Conservation (phyloP, 1,140 invertebrate species). For the Geopemphigus sp. region DNA sequence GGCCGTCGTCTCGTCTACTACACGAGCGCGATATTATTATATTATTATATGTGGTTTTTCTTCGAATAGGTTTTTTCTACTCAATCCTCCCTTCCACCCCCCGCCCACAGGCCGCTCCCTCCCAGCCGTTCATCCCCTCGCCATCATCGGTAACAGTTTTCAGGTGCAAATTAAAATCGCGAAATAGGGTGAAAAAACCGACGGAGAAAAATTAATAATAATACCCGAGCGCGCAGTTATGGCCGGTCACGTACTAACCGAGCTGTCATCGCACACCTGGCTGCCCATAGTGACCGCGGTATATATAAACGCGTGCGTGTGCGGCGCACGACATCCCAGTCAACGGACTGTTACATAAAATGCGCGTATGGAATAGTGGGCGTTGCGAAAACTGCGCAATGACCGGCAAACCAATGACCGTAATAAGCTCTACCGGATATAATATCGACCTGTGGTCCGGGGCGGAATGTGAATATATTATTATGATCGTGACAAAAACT, state of each 20-base stretch:
- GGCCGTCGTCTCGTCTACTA: neutral
- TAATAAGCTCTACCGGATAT: too few relatives aligned
- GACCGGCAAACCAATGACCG: neutral
- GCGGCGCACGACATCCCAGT: conserved; percentile 1
- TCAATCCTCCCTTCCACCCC: too few relatives aligned
- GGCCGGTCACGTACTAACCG: conserved; percentile 37
- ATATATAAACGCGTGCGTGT: neutral
- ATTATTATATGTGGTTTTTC: neutral
- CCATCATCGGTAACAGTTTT: conserved; percentile 12
- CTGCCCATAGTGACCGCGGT: conserved; percentile 4
- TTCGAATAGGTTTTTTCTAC: conserved; percentile 18
- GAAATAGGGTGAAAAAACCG: neutral
- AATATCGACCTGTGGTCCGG: neutral
- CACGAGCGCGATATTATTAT: too few relatives aligned
- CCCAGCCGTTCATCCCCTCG: too few relatives aligned
- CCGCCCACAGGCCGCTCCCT: too few relatives aligned
- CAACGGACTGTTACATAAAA: conserved; percentile 22
- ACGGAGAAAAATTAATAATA: neutral
- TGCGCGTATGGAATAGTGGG: neutral
- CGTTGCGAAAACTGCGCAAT: neutral
- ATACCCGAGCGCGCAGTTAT: conserved; percentile 9
- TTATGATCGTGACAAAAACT: too few relatives aligned
- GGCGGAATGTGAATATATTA: too few relatives aligned
- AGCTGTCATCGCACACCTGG: conserved; percentile 42
- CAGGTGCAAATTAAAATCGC: conserved; percentile 38